Percentiles rank a stretch among this genome's conserved stretches.
Evolutionary conservation across 2,797 vertebrate genomes (phyloP).

Genomic region (Enteromius treurensis): DNA sequence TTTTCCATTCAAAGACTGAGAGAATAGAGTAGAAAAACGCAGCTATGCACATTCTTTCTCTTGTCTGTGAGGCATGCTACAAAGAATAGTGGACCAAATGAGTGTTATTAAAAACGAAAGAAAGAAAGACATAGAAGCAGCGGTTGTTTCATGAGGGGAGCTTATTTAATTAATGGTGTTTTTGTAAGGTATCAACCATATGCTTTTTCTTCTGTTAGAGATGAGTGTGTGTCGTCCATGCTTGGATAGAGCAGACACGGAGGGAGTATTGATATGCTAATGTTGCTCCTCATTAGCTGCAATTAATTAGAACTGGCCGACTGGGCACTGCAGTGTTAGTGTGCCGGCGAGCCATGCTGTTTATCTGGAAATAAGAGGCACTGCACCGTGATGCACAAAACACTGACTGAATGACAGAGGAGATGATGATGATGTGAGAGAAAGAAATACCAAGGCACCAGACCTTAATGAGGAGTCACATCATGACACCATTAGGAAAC

Average conservation of each 20-base stretch:
- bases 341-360: constrained; percentile 40
- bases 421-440: constrained; percentile 21
- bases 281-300: constrained; percentile 61
- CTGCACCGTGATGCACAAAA: constrained; percentile 35
- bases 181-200: constrained; percentile 23
- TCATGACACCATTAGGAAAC: constrained; percentile 42
- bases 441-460: constrained; percentile 34
- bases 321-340: constrained; percentile 46
- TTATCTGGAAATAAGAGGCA: constrained; percentile 52
- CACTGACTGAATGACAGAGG: constrained; percentile 15
- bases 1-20: constrained; percentile 40
- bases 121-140: constrained; percentile 17
- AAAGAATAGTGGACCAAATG: constrained; percentile 44
- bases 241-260: constrained; percentile 45
- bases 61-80: constrained; percentile 14
- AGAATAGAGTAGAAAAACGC: constrained; percentile 37
- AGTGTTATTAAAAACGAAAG: constrained; percentile 26
- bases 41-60: constrained; percentile 44
- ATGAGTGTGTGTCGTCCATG: constrained; percentile 40
- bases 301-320: constrained; percentile 60
- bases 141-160: constrained; percentile 34
- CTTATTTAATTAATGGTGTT: constrained; percentile 41
- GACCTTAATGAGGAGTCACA: constrained; percentile 18
- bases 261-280: constrained; percentile 61
- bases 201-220: constrained; percentile 37